phyloP scores from a whole-genome alignment of 1,140 invertebrate species.

The Drosophila prosaltans region DNA sequence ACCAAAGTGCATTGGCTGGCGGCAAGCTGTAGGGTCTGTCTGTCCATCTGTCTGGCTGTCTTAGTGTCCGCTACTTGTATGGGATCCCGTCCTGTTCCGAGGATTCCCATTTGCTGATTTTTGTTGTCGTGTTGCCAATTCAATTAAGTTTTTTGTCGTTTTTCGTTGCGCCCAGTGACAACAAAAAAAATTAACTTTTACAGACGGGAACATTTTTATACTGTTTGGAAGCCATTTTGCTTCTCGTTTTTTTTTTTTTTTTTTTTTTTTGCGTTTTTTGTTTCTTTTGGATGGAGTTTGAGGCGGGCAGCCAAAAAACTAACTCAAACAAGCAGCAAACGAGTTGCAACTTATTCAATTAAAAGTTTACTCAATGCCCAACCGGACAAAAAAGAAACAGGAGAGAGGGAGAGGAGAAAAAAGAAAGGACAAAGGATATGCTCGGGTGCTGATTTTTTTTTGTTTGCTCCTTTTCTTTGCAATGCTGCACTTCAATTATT shows the following conservation, averaged over 20 bases:
- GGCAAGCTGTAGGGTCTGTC: slow-evolving; percentile 10
- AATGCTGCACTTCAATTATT: neutral
- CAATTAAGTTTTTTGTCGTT: slow-evolving; percentile 63
- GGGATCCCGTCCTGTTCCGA: slow-evolving; percentile 1
- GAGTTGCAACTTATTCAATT: slow-evolving; percentile 78
- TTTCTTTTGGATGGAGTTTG: slow-evolving; percentile 23
- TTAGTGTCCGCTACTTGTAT: neutral
- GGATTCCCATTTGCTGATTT: neutral
- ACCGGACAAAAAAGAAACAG: slow-evolving; percentile 13
- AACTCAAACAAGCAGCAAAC: slow-evolving; percentile 61
- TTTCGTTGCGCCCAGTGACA: slow-evolving; percentile 6
- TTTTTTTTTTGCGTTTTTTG: slow-evolving; percentile 15
- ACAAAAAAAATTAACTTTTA: slow-evolving; percentile 59
- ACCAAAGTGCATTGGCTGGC: slow-evolving; percentile 17
- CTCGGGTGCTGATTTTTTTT: neutral
- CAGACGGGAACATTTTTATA: slow-evolving; percentile 54
- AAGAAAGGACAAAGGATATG: neutral
- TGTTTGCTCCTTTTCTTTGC: neutral
- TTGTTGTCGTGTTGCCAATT: slow-evolving; percentile 52
- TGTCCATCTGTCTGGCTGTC: neutral
- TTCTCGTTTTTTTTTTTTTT: slow-evolving; percentile 22
- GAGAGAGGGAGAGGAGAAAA: neutral
- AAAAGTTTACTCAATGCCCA: slow-evolving; percentile 68
- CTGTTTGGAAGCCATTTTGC: slow-evolving; percentile 17
- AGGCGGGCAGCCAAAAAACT: slow-evolving; percentile 55